phyloP scores from a whole-genome alignment of 1,140 invertebrate genomes.

The Zaprionus inermis region DNA sequence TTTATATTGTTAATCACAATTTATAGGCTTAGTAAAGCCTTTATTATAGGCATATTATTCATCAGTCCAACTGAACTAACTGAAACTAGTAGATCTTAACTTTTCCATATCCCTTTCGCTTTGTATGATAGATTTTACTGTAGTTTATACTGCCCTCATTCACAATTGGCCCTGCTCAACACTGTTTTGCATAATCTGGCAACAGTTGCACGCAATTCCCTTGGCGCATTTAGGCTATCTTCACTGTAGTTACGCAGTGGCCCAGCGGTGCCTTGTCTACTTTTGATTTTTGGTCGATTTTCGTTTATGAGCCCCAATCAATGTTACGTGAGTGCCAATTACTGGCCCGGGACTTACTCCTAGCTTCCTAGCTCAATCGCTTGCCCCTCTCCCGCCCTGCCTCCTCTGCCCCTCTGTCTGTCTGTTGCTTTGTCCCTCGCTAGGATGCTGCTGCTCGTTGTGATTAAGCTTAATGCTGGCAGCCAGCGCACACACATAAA shows the following conservation, averaged over 20 bases:
- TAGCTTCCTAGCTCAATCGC: neutral
- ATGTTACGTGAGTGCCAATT: conserved; percentile 70
- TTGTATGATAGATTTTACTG: no score
- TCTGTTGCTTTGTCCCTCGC: neutral
- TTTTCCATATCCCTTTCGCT: no score
- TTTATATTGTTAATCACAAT: no score
- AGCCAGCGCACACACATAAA: conserved; percentile 61
- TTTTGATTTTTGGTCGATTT: conserved; percentile 63
- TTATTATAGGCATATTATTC: no score
- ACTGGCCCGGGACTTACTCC: conserved; percentile 43
- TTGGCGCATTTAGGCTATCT: neutral
- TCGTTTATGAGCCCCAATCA: conserved; percentile 65
- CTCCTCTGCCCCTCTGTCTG: neutral
- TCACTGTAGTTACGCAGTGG: conserved; percentile 13
- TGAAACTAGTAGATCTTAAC: no score
- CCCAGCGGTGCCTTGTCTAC: conserved; percentile 20
- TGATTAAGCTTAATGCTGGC: conserved; percentile 57
- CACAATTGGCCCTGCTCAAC: no score
- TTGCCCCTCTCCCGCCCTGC: neutral
- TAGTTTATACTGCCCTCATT: no score
- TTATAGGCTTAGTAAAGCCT: no score
- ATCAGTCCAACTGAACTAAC: no score
- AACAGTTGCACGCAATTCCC: neutral
- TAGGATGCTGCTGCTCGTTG: conserved; percentile 34
- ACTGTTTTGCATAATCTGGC: no score